Conservation (phyloP, 1,140 invertebrate genomes). For the Drosophila sulfurigaster region DNA sequence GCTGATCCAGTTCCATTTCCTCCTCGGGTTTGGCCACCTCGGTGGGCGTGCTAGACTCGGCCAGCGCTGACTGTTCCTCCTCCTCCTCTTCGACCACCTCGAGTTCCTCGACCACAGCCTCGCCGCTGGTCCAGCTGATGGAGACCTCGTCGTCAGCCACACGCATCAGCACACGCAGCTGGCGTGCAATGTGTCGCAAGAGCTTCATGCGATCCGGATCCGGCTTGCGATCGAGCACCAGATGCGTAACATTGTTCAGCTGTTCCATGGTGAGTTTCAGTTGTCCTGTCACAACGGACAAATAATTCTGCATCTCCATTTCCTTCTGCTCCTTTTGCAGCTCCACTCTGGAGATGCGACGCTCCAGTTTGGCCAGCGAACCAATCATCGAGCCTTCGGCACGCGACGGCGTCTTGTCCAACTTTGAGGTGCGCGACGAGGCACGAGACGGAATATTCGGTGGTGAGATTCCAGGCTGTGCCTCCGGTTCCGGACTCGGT, state of each 20-base stretch:
- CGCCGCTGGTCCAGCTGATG: conserved; percentile 60
- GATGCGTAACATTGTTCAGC: conserved; percentile 66
- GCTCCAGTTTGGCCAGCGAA: conserved; percentile 45
- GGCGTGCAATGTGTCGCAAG: conserved; percentile 52
- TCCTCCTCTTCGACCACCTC: conserved; percentile 46
- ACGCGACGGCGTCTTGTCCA: conserved; percentile 12
- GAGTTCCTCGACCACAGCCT: conserved; percentile 11
- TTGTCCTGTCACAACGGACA: conserved; percentile 49
- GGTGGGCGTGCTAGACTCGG: conserved; percentile 10
- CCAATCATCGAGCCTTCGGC: conserved; percentile 39
- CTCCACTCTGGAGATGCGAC: conserved; percentile 60
- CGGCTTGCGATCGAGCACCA: conserved; percentile 66
- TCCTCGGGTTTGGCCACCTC: conserved; percentile 57
- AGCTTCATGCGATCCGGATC: conserved; percentile 51
- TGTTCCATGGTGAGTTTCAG: conserved; percentile 72
- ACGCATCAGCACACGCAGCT: conserved; percentile 58
- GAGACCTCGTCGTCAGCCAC: conserved; percentile 46
- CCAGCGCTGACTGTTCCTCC: conserved; percentile 7
- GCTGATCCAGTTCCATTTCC: conserved; percentile 60
- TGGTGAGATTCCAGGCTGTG: background rate
- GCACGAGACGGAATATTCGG: background rate
- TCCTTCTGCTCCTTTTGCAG: conserved; percentile 58
- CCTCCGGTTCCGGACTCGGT: background rate
- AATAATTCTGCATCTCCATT: conserved; percentile 40
- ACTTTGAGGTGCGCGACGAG: conserved; percentile 48